Conservation (phyloP, 2,888 invertebrate species). For the Colostygia pectinataria region DNA sequence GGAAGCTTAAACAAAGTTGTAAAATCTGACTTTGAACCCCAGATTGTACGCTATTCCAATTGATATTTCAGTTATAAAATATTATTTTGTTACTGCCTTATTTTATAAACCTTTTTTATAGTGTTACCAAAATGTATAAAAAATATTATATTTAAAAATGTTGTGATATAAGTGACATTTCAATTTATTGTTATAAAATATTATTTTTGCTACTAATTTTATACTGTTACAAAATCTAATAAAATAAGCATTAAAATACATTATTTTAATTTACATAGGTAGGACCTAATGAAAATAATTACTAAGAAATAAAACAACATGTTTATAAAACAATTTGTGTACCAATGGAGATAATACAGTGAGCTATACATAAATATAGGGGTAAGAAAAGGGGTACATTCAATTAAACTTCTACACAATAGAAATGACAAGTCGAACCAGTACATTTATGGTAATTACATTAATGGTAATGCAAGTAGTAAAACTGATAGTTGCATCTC, state of each 20-base stretch:
- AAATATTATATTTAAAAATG: too few species aligned
- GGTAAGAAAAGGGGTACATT: constrained; percentile 67
- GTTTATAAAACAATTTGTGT: constrained; percentile 72
- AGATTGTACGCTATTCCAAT: constrained; percentile 44
- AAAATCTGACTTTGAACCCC: constrained; percentile 59
- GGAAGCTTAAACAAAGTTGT: constrained; percentile 83
- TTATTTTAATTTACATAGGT: neutral
- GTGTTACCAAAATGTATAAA: too few species aligned
- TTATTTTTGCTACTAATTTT: constrained; percentile 5
- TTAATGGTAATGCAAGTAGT: too few species aligned
- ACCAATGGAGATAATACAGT: constrained; percentile 79
- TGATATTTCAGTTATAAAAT: constrained; percentile 12
- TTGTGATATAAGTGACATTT: constrained; percentile 22
- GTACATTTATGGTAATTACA: too few species aligned
- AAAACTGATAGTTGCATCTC: neutral
- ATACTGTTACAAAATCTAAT: constrained; percentile 14
- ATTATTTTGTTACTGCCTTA: constrained; percentile 1
- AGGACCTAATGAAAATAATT: neutral
- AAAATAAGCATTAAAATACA: constrained; percentile 4
- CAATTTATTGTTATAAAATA: constrained; percentile 3
- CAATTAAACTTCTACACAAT: constrained; percentile 38
- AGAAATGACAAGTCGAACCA: too few species aligned
- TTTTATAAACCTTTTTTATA: constrained; percentile 16
- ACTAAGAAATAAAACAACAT: constrained; percentile 60
- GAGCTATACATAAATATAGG: constrained; percentile 77